Base-by-base conservation (phyloP, 2,113 vertebrate genomes). In the Heptranchias perlo region DNA sequence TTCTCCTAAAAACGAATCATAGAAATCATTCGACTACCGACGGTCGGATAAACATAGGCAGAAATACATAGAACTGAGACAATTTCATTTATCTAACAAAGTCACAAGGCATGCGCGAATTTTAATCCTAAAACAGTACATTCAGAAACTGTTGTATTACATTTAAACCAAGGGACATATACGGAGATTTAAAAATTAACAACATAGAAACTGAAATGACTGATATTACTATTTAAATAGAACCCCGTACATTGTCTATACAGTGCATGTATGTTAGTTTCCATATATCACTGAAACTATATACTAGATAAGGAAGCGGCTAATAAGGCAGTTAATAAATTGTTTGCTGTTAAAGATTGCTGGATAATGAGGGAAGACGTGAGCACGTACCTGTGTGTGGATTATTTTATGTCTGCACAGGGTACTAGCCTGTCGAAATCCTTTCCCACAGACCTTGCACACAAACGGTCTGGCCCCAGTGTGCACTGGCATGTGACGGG, bases 1-100 rank as follows among this genome's bases (percentile, higher is more conserved):
- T 99, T 99, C 97, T 99, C 99, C 99, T 98, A 96, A 96, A 94
- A 96, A 95, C 5, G 65, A 95, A 95, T 39, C 13, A 39, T 78
- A 96, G 25, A 39, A 62, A 62, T 62, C 78, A 58, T 89, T 96
- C 47, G 96, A n/a, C 35, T 28, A 87, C 64, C 61, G 76, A 47
- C 35, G 54, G 35, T 87, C 73, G 96, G 44, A 65, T 61, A 62
- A 89, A 23, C 67, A 47, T 14, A 78, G 67, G 78, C 25, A 86
- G 96, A 44, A 62, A 62, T 87, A n/a, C 47, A 44, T 5, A 4
- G 35, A 67, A 10, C 86, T 39, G 58, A 47, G 44, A 47, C 67
- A 11, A 73, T 69, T 54, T 0, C 23, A 39, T 10, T 14, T 8
- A 62, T 64, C 52, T 44, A 39, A 28, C 96, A 86, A 58, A 78